Conservation (phyloP, 64 coral and sea anemone genomes). For the Montipora capricornis region DNA sequence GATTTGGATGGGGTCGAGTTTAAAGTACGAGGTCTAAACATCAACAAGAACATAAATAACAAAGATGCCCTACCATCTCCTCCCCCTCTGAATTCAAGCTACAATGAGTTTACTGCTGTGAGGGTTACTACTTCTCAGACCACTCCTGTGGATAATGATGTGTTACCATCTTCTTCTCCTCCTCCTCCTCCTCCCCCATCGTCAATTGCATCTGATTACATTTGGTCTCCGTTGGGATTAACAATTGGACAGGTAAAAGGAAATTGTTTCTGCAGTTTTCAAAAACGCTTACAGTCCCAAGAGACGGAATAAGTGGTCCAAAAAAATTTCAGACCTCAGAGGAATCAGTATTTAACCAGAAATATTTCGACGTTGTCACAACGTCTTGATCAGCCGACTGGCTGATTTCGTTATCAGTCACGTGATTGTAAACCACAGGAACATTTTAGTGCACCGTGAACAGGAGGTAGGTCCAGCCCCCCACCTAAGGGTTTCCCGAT, state of each 20-base stretch:
- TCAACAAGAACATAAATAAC: constrained; percentile 48
- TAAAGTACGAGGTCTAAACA: constrained; percentile 80
- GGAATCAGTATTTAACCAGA: too few species aligned
- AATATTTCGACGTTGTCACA: too few species aligned
- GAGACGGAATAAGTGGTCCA: too few species aligned
- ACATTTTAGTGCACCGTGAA: too few species aligned
- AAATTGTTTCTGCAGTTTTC: not conserved
- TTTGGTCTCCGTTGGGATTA: constrained; percentile 77
- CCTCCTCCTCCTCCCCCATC: constrained; percentile 72
- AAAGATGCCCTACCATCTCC: constrained; percentile 80
- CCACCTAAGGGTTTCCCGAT: too few species aligned
- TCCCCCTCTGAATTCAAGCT: constrained; percentile 58
- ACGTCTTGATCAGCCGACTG: too few species aligned
- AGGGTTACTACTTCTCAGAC: constrained; percentile 26
- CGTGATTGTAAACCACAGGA: too few species aligned
- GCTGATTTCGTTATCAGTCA: too few species aligned
- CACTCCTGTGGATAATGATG: constrained; percentile 49
- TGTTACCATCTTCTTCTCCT: not conserved
- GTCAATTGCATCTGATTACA: constrained; percentile 47
- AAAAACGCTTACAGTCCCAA: too few species aligned
- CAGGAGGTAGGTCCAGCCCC: too few species aligned
- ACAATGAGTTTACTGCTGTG: constrained; percentile 40
- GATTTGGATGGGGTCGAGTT: constrained; percentile 81
- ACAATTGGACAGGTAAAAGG: constrained; percentile 74
- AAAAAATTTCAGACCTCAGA: too few species aligned